phyloP scores from a whole-genome alignment of 2,797 vertebrate genomes.

The Amblyraja radiata region DNA sequence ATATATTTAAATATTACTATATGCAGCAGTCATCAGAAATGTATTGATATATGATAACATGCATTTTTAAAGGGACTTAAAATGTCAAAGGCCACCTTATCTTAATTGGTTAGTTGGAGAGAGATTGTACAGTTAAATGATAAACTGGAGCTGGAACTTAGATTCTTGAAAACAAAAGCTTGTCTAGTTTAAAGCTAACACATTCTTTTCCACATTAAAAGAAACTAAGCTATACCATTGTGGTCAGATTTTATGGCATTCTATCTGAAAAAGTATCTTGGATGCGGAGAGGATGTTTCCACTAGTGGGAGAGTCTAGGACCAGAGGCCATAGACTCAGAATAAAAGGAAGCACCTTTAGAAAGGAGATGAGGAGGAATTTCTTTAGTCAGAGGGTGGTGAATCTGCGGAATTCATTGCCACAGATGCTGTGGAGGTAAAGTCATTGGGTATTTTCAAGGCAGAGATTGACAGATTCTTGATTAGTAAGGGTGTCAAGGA shows the following conservation, averaged over 20 bases:
- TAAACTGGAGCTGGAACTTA: not conserved
- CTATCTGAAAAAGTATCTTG: not conserved
- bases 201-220: not conserved
- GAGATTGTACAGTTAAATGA: not conserved
- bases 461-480: no score
- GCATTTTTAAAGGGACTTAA: not conserved
- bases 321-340: no score
- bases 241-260: not conserved
- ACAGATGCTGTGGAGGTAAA: no score
- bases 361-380: no score
- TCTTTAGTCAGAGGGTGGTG: no score
- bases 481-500: no score
- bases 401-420: no score
- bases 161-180: not conserved
- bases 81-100: not conserved
- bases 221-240: not conserved
- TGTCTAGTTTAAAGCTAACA: not conserved
- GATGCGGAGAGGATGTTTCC: no score
- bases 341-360: no score
- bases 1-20: not conserved
- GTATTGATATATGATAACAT: not conserved
- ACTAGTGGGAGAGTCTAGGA: no score
- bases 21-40: not conserved
- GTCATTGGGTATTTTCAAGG: no score
- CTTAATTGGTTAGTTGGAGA: not conserved